A percentile compares a stretch with the other conserved stretches of the same genome.
Conservation (phyloP, 2,113 vertebrate species). For the Python bivittatus region DNA sequence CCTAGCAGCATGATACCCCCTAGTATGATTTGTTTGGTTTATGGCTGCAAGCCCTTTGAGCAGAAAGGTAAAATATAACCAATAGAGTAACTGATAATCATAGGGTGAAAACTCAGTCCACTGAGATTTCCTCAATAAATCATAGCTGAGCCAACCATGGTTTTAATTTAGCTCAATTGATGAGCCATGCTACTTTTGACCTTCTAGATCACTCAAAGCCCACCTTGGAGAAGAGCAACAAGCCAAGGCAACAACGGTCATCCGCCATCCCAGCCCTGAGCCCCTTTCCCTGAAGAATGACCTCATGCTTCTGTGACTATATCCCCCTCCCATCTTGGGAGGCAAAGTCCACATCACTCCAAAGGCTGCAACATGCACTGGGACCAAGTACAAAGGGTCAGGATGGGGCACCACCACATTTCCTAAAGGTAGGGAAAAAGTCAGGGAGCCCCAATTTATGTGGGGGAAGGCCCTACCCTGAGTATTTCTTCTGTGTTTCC, state of each 20-base stretch:
- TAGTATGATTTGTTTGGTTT: no score
- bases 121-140: not conserved
- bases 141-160: not conserved
- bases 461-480: no score
- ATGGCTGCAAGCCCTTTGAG: no score
- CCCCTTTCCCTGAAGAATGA: constrained; percentile 57
- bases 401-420: constrained; percentile 71
- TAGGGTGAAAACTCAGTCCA: no score
- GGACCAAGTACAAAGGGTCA: constrained; percentile 58
- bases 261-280: constrained; percentile 49
- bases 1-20: no score
- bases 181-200: not conserved
- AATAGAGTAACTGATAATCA: no score
- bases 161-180: not conserved
- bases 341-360: constrained; percentile 22
- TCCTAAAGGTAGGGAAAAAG: constrained; percentile 55
- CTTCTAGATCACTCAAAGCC: not conserved
- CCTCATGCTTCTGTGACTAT: constrained; percentile 68
- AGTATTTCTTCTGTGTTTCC: no score
- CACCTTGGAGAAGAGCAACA: constrained; percentile 41
- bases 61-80: no score
- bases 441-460: no score
- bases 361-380: not conserved
- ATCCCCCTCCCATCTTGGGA: constrained; percentile 19
- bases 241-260: constrained; percentile 24